Conservation (phyloP, 2,888 invertebrate species). For the Drosophila seclusa region DNA sequence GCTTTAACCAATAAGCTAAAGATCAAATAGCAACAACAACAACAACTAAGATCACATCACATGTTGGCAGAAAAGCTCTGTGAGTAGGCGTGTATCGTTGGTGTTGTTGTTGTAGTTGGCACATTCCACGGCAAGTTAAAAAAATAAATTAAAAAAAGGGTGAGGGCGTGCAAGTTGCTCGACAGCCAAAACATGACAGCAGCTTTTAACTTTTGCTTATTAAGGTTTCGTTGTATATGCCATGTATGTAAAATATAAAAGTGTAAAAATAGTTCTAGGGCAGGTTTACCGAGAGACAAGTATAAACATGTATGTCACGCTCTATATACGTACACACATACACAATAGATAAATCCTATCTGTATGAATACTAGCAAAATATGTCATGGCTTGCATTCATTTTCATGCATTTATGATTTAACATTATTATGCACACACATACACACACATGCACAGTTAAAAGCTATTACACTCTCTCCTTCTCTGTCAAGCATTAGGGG, state of each 20-base stretch:
- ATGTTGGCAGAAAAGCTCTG: constrained; percentile 46
- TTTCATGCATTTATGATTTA: constrained; percentile 77
- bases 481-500: constrained; percentile 14
- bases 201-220: constrained; percentile 38
- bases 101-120: constrained; percentile 26
- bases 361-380: constrained; percentile 25
- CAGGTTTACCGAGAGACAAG: constrained; percentile 34
- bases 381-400: constrained; percentile 59
- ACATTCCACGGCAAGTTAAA: constrained; percentile 30
- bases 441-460: constrained; percentile 12
- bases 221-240: constrained; percentile 34
- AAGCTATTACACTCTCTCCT: constrained; percentile 54
- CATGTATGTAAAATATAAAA: neutral
- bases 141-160: constrained; percentile 28
- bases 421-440: constrained; percentile 49
- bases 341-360: constrained; percentile 45
- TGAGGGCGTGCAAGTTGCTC: constrained; percentile 59
- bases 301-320: constrained; percentile 43
- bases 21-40: constrained; percentile 40
- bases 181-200: constrained; percentile 61
- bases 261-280: constrained; percentile 64
- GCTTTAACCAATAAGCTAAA: constrained; percentile 37
- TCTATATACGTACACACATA: constrained; percentile 11
- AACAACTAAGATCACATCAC: constrained; percentile 37
- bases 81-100: constrained; percentile 32